Conservation (phyloP, 2,113 vertebrate species). For the Oxyura jamaicensis region DNA sequence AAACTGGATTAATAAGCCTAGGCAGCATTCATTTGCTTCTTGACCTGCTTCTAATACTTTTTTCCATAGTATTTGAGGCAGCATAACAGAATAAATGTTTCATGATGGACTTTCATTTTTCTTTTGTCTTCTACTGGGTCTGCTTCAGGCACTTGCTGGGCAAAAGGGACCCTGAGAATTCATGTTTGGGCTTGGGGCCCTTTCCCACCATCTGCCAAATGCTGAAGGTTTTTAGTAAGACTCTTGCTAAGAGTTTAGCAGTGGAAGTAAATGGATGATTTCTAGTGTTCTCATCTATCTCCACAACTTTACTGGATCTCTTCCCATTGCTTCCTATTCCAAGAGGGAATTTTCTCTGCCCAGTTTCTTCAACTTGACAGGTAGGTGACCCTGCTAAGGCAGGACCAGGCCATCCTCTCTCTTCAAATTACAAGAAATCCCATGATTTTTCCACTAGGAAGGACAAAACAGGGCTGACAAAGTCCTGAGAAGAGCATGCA, state of each 20-base stretch:
- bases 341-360: background rate
- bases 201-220: background rate
- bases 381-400: fast-evolving
- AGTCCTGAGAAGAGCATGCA: background rate
- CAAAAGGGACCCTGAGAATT: background rate
- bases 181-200: background rate
- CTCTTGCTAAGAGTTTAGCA: background rate
- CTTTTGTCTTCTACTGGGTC: background rate
- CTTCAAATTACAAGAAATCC: background rate
- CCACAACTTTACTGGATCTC: background rate
- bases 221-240: background rate
- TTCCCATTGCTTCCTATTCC: background rate
- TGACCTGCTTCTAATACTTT: background rate
- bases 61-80: background rate
- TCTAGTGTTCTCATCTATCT: background rate
- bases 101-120: fast-evolving
- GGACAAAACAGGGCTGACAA: background rate
- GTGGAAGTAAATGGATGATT: background rate
- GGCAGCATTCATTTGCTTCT: background rate
- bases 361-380: background rate
- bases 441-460: background rate
- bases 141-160: background rate
- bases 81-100: background rate
- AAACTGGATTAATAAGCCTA: background rate
- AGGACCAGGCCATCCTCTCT: background rate